A percentile compares a stretch with the other conserved stretches of the same genome.
phyloP scores from a whole-genome alignment of 2,888 invertebrate species.

The Drosophila parthenogenetica region DNA sequence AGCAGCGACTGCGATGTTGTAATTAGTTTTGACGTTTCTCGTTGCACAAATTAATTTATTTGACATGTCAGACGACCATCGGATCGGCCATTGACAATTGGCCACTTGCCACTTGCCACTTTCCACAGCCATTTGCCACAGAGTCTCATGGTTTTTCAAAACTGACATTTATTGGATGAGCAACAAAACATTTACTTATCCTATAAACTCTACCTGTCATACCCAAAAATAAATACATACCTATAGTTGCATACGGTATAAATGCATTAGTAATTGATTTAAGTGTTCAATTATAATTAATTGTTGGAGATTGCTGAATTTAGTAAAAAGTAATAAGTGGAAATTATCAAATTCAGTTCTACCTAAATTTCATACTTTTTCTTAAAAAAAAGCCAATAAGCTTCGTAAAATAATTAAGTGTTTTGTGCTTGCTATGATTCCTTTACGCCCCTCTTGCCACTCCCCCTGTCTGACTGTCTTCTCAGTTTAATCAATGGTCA shows the following conservation, averaged over 20 bases:
- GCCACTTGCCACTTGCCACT: slow-evolving; percentile 46
- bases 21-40: slow-evolving; percentile 84
- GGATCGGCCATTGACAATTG: slow-evolving; percentile 65
- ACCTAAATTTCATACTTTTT: too few species aligned
- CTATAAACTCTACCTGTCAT: slow-evolving; percentile 21
- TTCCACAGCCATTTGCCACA: slow-evolving; percentile 38
- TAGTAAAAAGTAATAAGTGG: too few species aligned
- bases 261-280: slow-evolving; percentile 12
- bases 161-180: slow-evolving; percentile 71
- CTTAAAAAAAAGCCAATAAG: too few species aligned
- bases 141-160: slow-evolving; percentile 63
- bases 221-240: slow-evolving; percentile 14
- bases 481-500: slow-evolving; percentile 56
- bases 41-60: slow-evolving; percentile 84
- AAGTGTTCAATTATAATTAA: slow-evolving; percentile 6
- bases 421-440: neutral
- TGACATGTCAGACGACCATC: slow-evolving; percentile 77
- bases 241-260: neutral
- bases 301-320: neutral
- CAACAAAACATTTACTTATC: slow-evolving; percentile 55
- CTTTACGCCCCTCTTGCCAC: neutral
- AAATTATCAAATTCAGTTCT: too few species aligned
- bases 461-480: neutral
- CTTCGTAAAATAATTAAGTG: slow-evolving; percentile 19
- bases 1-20: slow-evolving; percentile 67